These are phyloP conservation scores for Pyrocoelia pectoralis DNA, from an alignment of 2,888 invertebrate species.

Conservation along the genomic window DNA sequence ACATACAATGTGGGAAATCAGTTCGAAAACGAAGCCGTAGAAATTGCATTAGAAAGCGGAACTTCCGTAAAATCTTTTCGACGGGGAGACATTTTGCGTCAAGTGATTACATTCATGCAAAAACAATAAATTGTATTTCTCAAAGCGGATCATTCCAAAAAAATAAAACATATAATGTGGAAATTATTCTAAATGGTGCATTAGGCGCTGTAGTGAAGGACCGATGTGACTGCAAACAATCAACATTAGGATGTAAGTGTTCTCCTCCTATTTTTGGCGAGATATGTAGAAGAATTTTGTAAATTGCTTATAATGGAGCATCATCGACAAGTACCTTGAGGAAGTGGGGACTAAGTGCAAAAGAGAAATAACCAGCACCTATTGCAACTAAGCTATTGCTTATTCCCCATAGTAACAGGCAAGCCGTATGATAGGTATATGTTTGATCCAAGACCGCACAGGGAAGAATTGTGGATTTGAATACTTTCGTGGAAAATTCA, in stretches of 20 bases:
- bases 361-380: background rate
- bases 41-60: background rate
- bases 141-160: background rate
- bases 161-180: slow-evolving; percentile 1
- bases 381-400: slow-evolving; percentile 3
- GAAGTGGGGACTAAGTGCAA: slow-evolving; percentile 1
- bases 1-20: background rate
- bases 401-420: background rate
- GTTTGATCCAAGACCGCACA: slow-evolving; percentile 7
- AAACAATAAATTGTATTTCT: slow-evolving; percentile 1
- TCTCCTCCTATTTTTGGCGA: background rate
- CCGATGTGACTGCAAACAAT: too few relatives aligned
- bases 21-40: background rate
- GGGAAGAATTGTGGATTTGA: background rate
- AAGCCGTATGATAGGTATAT: background rate
- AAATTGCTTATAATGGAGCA: background rate
- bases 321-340: background rate
- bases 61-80: slow-evolving; percentile 3
- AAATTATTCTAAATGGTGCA: background rate
- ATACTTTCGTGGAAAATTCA: too few relatives aligned
- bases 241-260: too few relatives aligned
- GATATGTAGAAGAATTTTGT: slow-evolving; percentile 1
- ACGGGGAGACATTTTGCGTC: background rate
- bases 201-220: background rate
- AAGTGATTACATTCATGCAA: background rate